Evolutionary conservation across 1,140 invertebrate genomes (phyloP), one percentile per base, ranked within the genome.

Genomic region (Tetramorium alpestre): DNA sequence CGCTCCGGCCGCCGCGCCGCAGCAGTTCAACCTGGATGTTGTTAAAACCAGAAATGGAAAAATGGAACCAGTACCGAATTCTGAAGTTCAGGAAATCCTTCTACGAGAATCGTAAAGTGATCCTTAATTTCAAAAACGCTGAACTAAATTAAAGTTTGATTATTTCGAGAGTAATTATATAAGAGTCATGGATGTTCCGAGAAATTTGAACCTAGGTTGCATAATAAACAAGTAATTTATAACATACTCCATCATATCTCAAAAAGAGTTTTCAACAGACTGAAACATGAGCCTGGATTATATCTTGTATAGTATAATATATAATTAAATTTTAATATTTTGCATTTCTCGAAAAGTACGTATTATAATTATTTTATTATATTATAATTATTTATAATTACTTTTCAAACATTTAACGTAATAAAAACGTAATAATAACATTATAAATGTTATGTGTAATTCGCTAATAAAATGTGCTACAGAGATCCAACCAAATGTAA

Each of bases 11-110:
- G 60, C 76, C 13, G 38, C 56, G 60, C 76, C 13, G 38, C 54
- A 65, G 64, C 65, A 41, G 16, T 51, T 80, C 64, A 54, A n/a
- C 33, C 16, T 22, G 51, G 16, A 18, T 41, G 76, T 7, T 38
- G 47, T 38, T 84, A 16, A 60, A 60, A 38, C 28, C 41, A 49
- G 41, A 84, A 38, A 81, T 54, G 47, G 69, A 38, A 84, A 84
- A 84, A 81, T 70, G 22, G 58, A 13, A 64, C 1, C 41, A 10
- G 28, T 69, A 69, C 13, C n/a, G 1, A 69, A 70, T 4, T 22
- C 33, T 38, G 25, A 38, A 70, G 58, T 77, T 28, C 44, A 16
- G n/a, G 22, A 47, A 73, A 73, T 58, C 18, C 18, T 47, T 22
- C 10, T 11, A 3, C 10, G 7, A 47, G 7, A 2, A 25, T 16